A percentile compares a stretch with the other conserved stretches of the same genome.
Conservation (phyloP, 1,140 invertebrate genomes). For the Drosophila varians region DNA sequence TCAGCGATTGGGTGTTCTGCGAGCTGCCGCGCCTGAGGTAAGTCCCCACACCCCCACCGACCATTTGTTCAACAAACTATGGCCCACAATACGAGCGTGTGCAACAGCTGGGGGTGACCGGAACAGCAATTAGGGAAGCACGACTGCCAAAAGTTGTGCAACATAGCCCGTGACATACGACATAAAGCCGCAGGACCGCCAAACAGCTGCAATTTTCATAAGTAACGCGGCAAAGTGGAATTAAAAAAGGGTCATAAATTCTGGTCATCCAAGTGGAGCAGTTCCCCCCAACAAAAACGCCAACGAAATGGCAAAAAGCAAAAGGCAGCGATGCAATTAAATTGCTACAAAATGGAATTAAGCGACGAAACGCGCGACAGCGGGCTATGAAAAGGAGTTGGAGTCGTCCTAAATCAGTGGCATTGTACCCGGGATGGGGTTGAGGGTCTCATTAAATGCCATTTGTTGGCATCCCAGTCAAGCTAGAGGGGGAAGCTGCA, state of each 20-base stretch:
- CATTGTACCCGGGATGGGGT: slow-evolving; percentile 40
- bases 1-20: slow-evolving; percentile 91
- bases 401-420: slow-evolving; percentile 48
- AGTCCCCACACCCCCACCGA: slow-evolving; percentile 40
- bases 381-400: slow-evolving; percentile 22
- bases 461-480: slow-evolving; percentile 29
- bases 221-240: slow-evolving; percentile 50
- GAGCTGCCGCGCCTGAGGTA: slow-evolving; percentile 89
- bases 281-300: background rate
- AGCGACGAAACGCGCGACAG: slow-evolving; percentile 64
- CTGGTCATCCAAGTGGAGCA: slow-evolving; percentile 4
- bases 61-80: slow-evolving; percentile 42
- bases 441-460: slow-evolving; percentile 45
- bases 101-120: slow-evolving; percentile 33
- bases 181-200: slow-evolving; percentile 39
- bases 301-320: slow-evolving; percentile 13
- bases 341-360: slow-evolving; percentile 78
- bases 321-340: slow-evolving; percentile 59
- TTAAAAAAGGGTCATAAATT: slow-evolving; percentile 70
- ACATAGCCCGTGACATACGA: slow-evolving; percentile 20
- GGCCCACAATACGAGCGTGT: slow-evolving; percentile 8
- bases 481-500: slow-evolving; percentile 3
- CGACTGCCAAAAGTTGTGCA: slow-evolving; percentile 49
- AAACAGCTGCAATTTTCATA: slow-evolving; percentile 62
- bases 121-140: slow-evolving; percentile 55